A percentile compares a stretch with the other conserved stretches of the same genome.
Conservation (phyloP, 1,140 invertebrate species). For the Scaptomyza graminum region DNA sequence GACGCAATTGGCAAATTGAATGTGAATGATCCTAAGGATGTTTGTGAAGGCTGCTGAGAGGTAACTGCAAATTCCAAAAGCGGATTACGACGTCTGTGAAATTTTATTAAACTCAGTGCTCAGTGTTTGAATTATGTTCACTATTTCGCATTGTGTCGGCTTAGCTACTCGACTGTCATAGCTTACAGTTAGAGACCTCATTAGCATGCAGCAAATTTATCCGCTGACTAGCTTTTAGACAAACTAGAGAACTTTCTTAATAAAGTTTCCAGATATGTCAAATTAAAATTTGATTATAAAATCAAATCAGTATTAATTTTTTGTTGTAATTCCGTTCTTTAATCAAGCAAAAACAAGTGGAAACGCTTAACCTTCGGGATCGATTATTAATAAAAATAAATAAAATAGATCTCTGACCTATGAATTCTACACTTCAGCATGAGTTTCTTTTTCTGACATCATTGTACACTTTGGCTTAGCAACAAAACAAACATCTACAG, state of each 20-base stretch:
- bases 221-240: too few species aligned
- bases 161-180: neutral
- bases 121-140: neutral
- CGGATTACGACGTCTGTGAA: neutral
- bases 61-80: neutral
- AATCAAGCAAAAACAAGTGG: too few species aligned
- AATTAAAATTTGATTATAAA: too few species aligned
- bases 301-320: too few species aligned
- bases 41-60: neutral
- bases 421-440: neutral
- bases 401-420: constrained; percentile 1
- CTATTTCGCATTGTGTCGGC: neutral
- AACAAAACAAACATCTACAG: constrained; percentile 6
- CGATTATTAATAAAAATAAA: too few species aligned
- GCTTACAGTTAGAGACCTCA: neutral
- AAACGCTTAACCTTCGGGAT: too few species aligned
- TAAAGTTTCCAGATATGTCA: too few species aligned
- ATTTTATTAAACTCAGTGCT: neutral
- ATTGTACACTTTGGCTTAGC: neutral
- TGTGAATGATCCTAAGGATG: constrained; percentile 23
- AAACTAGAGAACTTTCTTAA: too few species aligned
- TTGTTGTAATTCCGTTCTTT: too few species aligned
- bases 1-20: constrained; percentile 17
- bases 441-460: neutral
- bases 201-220: too few species aligned